These are phyloP conservation scores for Coracopsis vasa DNA, from an alignment of 2,113 vertebrate species.

Conservation along the genomic window DNA sequence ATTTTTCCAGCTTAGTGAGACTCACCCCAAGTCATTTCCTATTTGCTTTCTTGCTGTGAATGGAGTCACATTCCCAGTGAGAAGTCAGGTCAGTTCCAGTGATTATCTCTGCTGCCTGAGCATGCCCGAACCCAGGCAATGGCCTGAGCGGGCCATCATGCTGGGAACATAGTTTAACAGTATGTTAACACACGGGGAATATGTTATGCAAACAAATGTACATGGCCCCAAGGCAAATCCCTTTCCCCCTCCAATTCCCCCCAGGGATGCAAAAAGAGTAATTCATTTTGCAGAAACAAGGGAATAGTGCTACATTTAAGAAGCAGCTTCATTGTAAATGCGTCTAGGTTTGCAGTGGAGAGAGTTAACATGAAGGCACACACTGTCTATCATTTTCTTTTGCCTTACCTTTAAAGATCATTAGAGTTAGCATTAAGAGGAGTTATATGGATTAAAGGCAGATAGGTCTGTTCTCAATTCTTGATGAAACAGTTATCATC, in stretches of 20 bases:
- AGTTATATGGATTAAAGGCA: slow-evolving; percentile 48
- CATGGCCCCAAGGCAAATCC: slow-evolving; percentile 2
- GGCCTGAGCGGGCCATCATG: slow-evolving; percentile 32
- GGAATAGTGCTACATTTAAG: neutral
- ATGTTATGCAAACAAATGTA: slow-evolving; percentile 45
- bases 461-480: neutral
- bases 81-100: slow-evolving; percentile 50
- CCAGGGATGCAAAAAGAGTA: neutral
- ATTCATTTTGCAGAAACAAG: neutral
- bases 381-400: neutral
- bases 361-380: slow-evolving; percentile 22
- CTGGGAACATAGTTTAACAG: slow-evolving; percentile 48
- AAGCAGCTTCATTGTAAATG: neutral
- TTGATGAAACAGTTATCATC: slow-evolving; percentile 36
- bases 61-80: slow-evolving; percentile 57
- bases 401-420: slow-evolving; percentile 52
- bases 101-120: slow-evolving; percentile 47
- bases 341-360: neutral
- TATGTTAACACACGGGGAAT: slow-evolving; percentile 46
- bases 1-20: slow-evolving; percentile 71
- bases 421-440: slow-evolving; percentile 58
- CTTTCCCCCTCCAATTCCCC: neutral
- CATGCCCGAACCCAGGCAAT: neutral
- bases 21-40: slow-evolving; percentile 68
- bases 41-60: slow-evolving; percentile 71